Percentiles rank a stretch among this genome's conserved stretches.
Conservation (phyloP, 2,797 vertebrate species). For the Sebastes flavidus region DNA sequence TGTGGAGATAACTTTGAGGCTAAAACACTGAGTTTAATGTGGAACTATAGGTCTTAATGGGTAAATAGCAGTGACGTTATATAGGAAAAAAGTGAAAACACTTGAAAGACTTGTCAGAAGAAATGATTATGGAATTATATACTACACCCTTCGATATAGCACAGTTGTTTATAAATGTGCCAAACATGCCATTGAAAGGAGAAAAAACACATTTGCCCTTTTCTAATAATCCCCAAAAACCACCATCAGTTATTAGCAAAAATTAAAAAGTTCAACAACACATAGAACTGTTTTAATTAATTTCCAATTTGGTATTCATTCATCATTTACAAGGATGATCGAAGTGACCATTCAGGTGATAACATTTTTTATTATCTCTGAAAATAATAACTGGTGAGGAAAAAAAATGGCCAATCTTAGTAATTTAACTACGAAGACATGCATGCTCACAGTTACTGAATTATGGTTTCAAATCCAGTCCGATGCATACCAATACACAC, state of each 20-base stretch:
- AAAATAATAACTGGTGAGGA: conserved; percentile 37
- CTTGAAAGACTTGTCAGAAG: neutral
- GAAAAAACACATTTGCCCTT: neutral
- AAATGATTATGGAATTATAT: neutral
- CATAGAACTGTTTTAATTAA: conserved; percentile 32
- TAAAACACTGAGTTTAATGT: conserved; percentile 14
- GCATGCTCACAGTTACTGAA: neutral
- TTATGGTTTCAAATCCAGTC: conserved; percentile 15
- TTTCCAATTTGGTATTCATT: conserved; percentile 32
- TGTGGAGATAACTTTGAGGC: conserved; percentile 8
- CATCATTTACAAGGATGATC: conserved; percentile 20
- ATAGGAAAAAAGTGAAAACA: neutral
- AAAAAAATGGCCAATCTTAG: neutral
- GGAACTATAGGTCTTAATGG: neutral
- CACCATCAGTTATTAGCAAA: conserved; percentile 8
- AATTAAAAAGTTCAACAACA: conserved; percentile 12
- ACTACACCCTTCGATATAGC: neutral
- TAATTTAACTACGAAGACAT: conserved; percentile 27
- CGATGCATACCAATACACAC: neutral
- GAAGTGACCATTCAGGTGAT: conserved; percentile 43
- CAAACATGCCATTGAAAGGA: no score
- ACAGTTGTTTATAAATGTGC: neutral
- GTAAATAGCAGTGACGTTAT: neutral
- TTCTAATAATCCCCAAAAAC: neutral
- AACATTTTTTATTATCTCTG: conserved; percentile 20